Evolutionary conservation across 1,140 invertebrate species (phyloP).

Genomic region (Colletes gigas): DNA sequence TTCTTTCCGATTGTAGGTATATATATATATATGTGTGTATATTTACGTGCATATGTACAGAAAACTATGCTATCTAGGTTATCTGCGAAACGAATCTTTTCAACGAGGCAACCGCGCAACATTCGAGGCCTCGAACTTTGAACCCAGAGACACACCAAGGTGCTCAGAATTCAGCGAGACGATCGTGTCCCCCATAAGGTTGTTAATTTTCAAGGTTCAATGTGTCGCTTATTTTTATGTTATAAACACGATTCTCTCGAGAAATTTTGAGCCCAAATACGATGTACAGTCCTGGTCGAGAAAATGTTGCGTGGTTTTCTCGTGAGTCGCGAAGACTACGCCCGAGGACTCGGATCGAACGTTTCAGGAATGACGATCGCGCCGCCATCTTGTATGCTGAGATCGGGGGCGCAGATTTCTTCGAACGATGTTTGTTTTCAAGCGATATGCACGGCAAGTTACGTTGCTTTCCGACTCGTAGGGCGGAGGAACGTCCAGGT

Average conservation of each 20-base stretch:
- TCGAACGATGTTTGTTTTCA: conserved; percentile 59
- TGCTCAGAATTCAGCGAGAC: no score
- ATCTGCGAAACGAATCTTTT: neutral
- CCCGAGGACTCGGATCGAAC: conserved; percentile 79
- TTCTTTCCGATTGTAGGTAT: conserved; percentile 3
- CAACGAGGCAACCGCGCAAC: no score
- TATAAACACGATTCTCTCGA: no score
- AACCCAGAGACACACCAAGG: no score
- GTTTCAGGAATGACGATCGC: conserved; percentile 74
- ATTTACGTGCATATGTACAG: conserved; percentile 3
- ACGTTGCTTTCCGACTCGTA: conserved; percentile 79
- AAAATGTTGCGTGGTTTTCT: neutral
- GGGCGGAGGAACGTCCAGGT: conserved; percentile 57
- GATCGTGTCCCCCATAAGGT: no score
- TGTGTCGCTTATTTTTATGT: no score
- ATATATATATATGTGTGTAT: neutral
- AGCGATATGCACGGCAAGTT: conserved; percentile 72
- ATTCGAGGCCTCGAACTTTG: neutral
- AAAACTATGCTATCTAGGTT: conserved; percentile 3
- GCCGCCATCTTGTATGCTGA: conserved; percentile 22
- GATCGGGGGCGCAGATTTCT: conserved; percentile 8
- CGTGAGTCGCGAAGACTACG: conserved; percentile 2
- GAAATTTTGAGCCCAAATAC: no score
- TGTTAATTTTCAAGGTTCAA: no score
- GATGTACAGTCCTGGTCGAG: no score